Conservation (phyloP, 1,140 invertebrate genomes). For the Cyphomyrmex costatus region DNA sequence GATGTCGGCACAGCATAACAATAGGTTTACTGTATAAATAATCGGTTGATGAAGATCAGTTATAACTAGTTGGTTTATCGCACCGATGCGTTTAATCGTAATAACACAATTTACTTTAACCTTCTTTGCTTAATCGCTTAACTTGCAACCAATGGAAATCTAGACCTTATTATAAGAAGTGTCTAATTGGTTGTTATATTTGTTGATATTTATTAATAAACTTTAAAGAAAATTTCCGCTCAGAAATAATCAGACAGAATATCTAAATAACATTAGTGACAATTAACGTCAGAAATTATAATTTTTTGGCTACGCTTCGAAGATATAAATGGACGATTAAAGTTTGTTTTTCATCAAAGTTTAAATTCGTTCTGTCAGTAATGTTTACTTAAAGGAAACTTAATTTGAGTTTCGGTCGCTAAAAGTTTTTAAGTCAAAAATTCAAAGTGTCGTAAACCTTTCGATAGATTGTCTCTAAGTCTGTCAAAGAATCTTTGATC, state of each 20-base stretch:
- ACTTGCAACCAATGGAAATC: conserved; percentile 13
- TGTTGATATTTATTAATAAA: conserved; percentile 22
- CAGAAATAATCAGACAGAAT: conserved; percentile 18
- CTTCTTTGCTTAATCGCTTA: conserved; percentile 42
- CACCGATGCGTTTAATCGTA: neutral
- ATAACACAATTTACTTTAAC: conserved; percentile 39
- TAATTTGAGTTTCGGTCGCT: neutral
- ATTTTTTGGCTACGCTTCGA: conserved; percentile 20
- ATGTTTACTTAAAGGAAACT: neutral
- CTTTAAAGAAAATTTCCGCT: conserved; percentile 14
- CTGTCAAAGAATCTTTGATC: conserved; percentile 18
- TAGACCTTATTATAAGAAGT: neutral
- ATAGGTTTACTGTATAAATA: neutral
- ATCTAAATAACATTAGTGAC: neutral
- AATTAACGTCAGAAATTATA: conserved; percentile 7
- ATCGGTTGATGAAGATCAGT: neutral
- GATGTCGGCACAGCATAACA: no score
- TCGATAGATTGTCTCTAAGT: neutral
- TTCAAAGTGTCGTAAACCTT: neutral
- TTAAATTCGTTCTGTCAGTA: conserved; percentile 1
- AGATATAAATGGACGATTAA: neutral
- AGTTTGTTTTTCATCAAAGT: neutral
- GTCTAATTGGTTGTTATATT: neutral
- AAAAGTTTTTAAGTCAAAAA: neutral
- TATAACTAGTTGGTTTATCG: conserved; percentile 17